Base-by-base conservation (phyloP, 2,797 vertebrate species). In the Periophthalmus magnuspinnatus region DNA sequence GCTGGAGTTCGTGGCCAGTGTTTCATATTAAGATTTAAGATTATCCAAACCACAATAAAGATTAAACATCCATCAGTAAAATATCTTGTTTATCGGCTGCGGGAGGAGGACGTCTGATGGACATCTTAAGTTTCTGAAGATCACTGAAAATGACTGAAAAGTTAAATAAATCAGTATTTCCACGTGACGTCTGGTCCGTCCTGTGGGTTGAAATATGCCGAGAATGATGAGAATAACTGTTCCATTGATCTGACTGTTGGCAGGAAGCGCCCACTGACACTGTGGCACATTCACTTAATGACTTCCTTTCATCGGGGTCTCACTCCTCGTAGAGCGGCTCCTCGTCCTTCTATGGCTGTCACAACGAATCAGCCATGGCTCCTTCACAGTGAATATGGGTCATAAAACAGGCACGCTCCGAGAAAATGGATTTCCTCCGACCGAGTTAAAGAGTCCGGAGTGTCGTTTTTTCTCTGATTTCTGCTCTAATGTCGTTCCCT, bases 151-250 rank as follows among this genome's bases (percentile, higher is more conserved):
- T 17, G 13, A 57, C 55, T 57, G 16, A 60, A 36, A 11, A 36
- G 33, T 9, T n/a, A 4, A 10, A 22, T 52, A 64, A 32, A 64
- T 48, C 5, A 33, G 45, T 19, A 9, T 65, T 34, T 55, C 47
- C 50, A 52, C 11, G 6, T 54, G 5, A 21, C 33, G 28, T 64
- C 22, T 65, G 16, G 32, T n/a, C 24, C 13, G 16, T 38, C 41
- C 33, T 38, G 81, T 79, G 80, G 80, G 81, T 70, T 72, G 52
- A 89, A 77, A 78, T 77, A 84, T 89, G 82, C 67, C 22, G 50
- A 71, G 74, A 52, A 52, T 72, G 78, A 80, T 36, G 56, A 62
- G 71, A 81, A 86, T 80, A 89, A 87, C 72, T 61, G 70, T 59
- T 28, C 72, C 61, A 67, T 80, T 89, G 71, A 85, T 65, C 72